Base-by-base conservation (phyloP, 2,113 vertebrate genomes). In the Ceuthmochares aereus region DNA sequence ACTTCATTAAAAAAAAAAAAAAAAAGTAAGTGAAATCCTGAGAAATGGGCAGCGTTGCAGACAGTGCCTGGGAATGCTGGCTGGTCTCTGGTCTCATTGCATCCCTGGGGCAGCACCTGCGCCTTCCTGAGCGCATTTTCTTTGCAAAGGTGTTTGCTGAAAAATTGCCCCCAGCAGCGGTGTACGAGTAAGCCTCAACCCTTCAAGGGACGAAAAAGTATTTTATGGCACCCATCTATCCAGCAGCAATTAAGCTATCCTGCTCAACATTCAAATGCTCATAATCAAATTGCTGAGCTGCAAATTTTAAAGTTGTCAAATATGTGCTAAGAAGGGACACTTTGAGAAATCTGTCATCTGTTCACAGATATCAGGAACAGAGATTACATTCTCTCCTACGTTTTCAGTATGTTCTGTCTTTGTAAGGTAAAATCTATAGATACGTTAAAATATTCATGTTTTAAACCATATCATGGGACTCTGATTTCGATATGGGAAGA, bases 271-370 rank as follows among this genome's bases (percentile, higher is more conserved):
- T 83, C 58, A 55, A 68, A 66, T 30, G 80, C 67, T 89, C 67
- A 23, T 67, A 86, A 94, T 82, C 60, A 47, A 93, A 87, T 77
- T 55, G 58, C 30, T 12, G 83, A 95, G 87, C 92, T 80, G 83
- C 67, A 82, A 73, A 90, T 87, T 73, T 83, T 52, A 60, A 96
- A 92, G 82, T 93, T 95, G 95, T 92, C 91, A 90, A 94, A 95
- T 92, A 91, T 64, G 94, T 96, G 79, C 93, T 94, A 95, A 97
- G 96, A 96, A 94, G 75, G 92, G 80, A 75, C 90, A 84, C 59
- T 93, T 83, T 93, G 79, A 86, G 90, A 90, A 96, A 94, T 70
- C 85, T 90, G 79, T 95, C 93, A 93, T 93, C 95, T 96, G 92
- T 80, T 96, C 95, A 19, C 76, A 73, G 92, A 83, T 78, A 64